A percentile compares a stretch with the other conserved stretches of the same genome.
These are phyloP conservation scores for Drosophila guanche DNA, from an alignment of 1,140 invertebrate species.

Conservation along the genomic window DNA sequence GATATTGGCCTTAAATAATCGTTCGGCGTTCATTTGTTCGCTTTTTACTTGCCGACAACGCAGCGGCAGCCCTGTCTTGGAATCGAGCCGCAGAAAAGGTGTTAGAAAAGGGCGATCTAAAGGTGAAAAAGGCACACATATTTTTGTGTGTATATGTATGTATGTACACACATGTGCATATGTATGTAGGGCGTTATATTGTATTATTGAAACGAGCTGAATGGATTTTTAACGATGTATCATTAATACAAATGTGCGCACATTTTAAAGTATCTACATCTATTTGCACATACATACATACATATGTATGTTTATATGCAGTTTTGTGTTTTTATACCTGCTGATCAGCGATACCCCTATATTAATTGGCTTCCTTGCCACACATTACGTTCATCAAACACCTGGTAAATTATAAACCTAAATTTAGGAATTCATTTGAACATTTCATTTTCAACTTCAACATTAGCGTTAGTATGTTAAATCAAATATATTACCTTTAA, in stretches of 20 bases:
- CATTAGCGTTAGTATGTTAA: too few species aligned
- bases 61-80: slow-evolving; percentile 70
- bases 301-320: neutral
- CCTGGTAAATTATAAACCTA: slow-evolving; percentile 38
- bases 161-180: neutral
- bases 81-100: slow-evolving; percentile 69
- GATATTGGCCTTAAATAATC: slow-evolving; percentile 70
- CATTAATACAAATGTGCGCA: neutral
- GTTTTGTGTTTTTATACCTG: slow-evolving; percentile 6
- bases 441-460: too few species aligned
- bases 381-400: too few species aligned
- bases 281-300: slow-evolving; percentile 8
- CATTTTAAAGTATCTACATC: too few species aligned
- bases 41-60: slow-evolving; percentile 74
- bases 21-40: slow-evolving; percentile 60
- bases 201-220: too few species aligned
- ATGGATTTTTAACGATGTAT: too few species aligned
- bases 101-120: slow-evolving; percentile 69
- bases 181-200: too few species aligned
- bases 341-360: too few species aligned
- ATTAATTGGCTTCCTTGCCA: too few species aligned
- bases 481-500: too few species aligned
- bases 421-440: too few species aligned
- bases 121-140: slow-evolving; percentile 41
- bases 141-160: slow-evolving; percentile 19